phyloP scores from a whole-genome alignment of 2,113 vertebrate species.

The Abramis brama region DNA sequence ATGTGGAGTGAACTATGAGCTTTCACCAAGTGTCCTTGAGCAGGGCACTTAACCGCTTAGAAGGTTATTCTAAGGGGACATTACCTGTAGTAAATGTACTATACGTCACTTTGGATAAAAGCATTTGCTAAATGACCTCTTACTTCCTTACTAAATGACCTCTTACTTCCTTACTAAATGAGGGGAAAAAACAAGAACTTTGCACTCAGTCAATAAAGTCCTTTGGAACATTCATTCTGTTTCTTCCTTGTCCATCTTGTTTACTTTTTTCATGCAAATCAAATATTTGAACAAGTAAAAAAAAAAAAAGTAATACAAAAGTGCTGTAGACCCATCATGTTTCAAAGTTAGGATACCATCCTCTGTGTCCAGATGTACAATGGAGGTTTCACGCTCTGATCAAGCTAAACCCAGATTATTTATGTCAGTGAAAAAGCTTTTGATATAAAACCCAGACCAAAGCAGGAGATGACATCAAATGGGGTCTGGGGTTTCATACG shows the following conservation, averaged over 20 bases:
- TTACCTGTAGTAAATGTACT: constrained; percentile 29
- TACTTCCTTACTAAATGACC: constrained; percentile 1
- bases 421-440: constrained; percentile 29
- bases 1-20: neutral
- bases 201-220: neutral
- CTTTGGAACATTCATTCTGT: neutral
- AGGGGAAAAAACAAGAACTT: neutral
- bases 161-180: neutral
- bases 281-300: neutral
- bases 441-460: constrained; percentile 10
- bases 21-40: neutral
- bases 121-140: constrained; percentile 2
- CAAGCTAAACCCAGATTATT: constrained; percentile 15
- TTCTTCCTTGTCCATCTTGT: neutral
- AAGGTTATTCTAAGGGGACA: neutral
- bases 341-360: neutral
- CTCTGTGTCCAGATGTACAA: constrained; percentile 7
- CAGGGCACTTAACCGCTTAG: neutral
- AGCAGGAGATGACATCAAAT: constrained; percentile 12
- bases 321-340: neutral
- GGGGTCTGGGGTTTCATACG: constrained; percentile 30
- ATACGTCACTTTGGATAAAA: constrained; percentile 19
- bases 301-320: neutral
- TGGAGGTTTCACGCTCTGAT: constrained; percentile 5
- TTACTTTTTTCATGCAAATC: constrained; percentile 3